phyloP scores from a whole-genome alignment of 2,888 invertebrate species.

The Calliphora vomitoria region DNA sequence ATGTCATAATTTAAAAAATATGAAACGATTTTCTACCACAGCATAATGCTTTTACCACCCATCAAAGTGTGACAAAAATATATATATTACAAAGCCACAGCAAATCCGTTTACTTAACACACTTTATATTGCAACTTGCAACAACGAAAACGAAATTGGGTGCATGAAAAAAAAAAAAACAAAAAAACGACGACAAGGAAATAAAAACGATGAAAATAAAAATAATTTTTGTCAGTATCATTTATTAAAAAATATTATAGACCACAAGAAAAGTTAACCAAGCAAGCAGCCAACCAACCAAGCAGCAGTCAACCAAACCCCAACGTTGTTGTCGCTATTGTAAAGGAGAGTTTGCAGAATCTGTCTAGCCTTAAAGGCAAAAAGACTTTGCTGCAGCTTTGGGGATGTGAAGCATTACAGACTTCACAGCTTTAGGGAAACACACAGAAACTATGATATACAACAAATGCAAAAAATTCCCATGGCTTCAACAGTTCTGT shows the following conservation, averaged over 20 bases:
- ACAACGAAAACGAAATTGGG: conserved; percentile 16
- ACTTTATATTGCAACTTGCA: conserved; percentile 44
- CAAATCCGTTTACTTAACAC: conserved; percentile 65
- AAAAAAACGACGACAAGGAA: neutral
- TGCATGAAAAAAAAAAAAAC: neutral
- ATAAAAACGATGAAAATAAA: conserved; percentile 19
- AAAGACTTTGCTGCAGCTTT: conserved; percentile 23
- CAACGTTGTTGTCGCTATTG: conserved; percentile 24
- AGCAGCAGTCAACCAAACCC: conserved; percentile 14
- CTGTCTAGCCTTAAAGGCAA: conserved; percentile 60
- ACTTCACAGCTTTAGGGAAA: neutral
- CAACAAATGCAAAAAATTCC: neutral
- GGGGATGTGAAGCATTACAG: neutral
- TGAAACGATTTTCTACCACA: neutral
- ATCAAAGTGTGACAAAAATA: conserved; percentile 53
- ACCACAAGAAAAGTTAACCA: conserved; percentile 58
- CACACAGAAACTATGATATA: neutral
- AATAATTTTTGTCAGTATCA: conserved; percentile 62
- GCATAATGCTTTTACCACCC: neutral
- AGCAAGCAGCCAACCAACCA: conserved; percentile 16
- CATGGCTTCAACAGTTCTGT: neutral
- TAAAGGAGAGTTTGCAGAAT: conserved; percentile 47
- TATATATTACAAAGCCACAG: conserved; percentile 45
- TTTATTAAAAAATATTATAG: conserved; percentile 56
- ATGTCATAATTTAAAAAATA: conserved; percentile 25